phyloP scores from a whole-genome alignment of 23 tunicate genomes.

The Ascidia mentula region DNA sequence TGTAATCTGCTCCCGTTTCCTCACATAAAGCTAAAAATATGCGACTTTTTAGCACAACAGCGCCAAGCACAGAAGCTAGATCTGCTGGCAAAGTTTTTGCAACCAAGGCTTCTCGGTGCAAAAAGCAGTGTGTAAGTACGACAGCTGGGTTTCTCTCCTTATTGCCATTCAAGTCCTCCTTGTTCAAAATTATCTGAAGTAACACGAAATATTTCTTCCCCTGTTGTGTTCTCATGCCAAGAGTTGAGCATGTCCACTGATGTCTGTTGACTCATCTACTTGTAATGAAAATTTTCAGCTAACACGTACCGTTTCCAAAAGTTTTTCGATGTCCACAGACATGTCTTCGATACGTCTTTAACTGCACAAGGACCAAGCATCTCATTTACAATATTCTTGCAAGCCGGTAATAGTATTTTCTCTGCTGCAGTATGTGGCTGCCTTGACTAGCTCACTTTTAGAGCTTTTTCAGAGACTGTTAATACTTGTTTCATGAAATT shows the following conservation, averaged over 20 bases:
- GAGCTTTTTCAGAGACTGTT: too few relatives aligned
- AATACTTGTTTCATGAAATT: slow-evolving; percentile 44
- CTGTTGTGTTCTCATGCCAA: slow-evolving; percentile 27
- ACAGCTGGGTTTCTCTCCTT: too few relatives aligned
- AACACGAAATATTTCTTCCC: slow-evolving; percentile 14
- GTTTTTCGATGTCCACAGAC: slow-evolving; percentile 4
- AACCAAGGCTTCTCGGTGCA: slow-evolving; percentile 44
- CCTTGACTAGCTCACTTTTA: slow-evolving; percentile 36
- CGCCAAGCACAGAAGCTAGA: slow-evolving; percentile 32
- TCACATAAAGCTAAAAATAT: slow-evolving; percentile 26
- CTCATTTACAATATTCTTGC: slow-evolving; percentile 44
- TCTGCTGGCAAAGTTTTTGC: slow-evolving; percentile 47
- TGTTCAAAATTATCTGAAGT: slow-evolving; percentile 10
- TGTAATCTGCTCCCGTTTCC: slow-evolving; percentile 42
- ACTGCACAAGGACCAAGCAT: slow-evolving; percentile 15
- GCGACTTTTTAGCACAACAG: slow-evolving; percentile 41
- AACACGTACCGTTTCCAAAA: too few relatives aligned
- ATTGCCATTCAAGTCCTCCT: slow-evolving; percentile 32
- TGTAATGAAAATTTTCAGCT: slow-evolving; percentile 24
- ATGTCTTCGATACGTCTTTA: slow-evolving; percentile 15
- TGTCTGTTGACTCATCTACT: slow-evolving; percentile 27
- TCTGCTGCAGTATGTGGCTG: slow-evolving; percentile 57
- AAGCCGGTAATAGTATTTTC: slow-evolving; percentile 41
- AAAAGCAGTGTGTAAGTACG: too few relatives aligned
- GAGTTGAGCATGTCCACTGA: slow-evolving; percentile 29